Conservation (phyloP, 1,140 invertebrate species). For the Aradophagus sp. region DNA sequence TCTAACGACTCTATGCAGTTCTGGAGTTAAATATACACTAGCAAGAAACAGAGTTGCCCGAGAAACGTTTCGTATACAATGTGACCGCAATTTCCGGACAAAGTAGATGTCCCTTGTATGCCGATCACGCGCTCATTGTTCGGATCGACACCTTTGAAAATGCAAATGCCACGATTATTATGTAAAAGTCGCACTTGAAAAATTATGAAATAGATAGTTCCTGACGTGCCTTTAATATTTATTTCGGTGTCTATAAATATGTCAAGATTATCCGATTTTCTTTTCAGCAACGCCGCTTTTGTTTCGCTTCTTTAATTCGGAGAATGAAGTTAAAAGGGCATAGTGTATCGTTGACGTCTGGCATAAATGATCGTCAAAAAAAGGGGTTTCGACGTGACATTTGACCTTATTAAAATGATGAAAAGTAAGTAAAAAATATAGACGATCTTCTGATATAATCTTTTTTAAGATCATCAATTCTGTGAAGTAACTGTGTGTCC, state of each 20-base stretch:
- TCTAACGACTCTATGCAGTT: conserved; percentile 17
- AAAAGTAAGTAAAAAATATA: no score
- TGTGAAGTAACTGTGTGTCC: no score
- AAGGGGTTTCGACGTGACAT: no score
- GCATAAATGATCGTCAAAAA: no score
- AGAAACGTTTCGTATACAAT: conserved; percentile 12
- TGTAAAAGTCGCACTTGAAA: conserved; percentile 28
- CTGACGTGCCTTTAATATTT: conserved; percentile 48
- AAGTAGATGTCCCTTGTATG: conserved; percentile 32
- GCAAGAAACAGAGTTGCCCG: not conserved
- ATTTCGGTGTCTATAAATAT: conserved; percentile 45
- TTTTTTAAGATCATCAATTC: no score
- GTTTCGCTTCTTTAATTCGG: conserved; percentile 11
- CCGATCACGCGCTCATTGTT: conserved; percentile 53
- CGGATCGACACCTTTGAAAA: conserved; percentile 47
- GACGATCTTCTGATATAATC: no score
- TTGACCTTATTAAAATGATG: no score
- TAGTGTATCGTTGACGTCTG: conserved; percentile 3
- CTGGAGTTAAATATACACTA: conserved; percentile 4
- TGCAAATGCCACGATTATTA: conserved; percentile 49
- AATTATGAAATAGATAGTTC: conserved; percentile 49
- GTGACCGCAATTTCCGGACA: conserved; percentile 33
- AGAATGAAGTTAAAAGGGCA: not conserved
- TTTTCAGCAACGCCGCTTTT: conserved; percentile 8
- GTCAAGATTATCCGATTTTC: conserved; percentile 25